These are phyloP conservation scores for Erynnis tages DNA, from an alignment of 2,888 invertebrate species.

Conservation along the genomic window DNA sequence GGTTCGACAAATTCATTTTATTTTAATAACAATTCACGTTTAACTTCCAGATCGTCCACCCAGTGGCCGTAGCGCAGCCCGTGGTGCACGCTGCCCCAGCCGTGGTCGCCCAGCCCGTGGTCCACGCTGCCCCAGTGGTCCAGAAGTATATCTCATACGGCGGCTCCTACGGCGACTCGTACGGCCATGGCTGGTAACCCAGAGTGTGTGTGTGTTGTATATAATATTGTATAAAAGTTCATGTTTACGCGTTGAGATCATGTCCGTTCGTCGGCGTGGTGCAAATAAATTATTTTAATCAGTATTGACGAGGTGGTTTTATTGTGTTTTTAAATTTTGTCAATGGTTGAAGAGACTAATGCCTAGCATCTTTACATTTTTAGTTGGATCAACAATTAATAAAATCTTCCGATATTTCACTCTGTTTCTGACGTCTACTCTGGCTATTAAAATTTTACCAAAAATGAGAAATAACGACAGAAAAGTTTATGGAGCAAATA, in stretches of 20 bases:
- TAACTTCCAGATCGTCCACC: slow-evolving; percentile 49
- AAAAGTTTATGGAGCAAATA: too few species aligned
- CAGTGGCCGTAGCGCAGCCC: slow-evolving; percentile 32
- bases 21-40: too few species aligned
- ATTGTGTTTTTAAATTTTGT: slow-evolving; percentile 24
- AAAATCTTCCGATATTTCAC: too few species aligned
- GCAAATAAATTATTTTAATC: slow-evolving; percentile 57
- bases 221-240: slow-evolving; percentile 40
- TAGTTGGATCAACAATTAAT: too few species aligned
- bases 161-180: slow-evolving; percentile 57
- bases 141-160: slow-evolving; percentile 37
- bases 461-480: too few species aligned
- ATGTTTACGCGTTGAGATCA: slow-evolving; percentile 63
- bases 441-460: too few species aligned
- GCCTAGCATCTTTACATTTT: too few species aligned
- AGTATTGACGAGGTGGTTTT: slow-evolving; percentile 46
- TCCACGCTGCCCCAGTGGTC: slow-evolving; percentile 44
- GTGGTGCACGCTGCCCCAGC: slow-evolving; percentile 45
- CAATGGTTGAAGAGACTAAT: too few species aligned
- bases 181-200: slow-evolving; percentile 70
- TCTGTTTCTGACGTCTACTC: too few species aligned
- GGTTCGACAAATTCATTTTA: too few species aligned
- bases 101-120: slow-evolving; percentile 38
- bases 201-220: slow-evolving; percentile 39
- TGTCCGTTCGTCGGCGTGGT: slow-evolving; percentile 58